Evolutionary conservation across 2,888 invertebrate genomes (phyloP), one percentile per base, ranked within the genome.

Genomic region (Epinotia ramella): DNA sequence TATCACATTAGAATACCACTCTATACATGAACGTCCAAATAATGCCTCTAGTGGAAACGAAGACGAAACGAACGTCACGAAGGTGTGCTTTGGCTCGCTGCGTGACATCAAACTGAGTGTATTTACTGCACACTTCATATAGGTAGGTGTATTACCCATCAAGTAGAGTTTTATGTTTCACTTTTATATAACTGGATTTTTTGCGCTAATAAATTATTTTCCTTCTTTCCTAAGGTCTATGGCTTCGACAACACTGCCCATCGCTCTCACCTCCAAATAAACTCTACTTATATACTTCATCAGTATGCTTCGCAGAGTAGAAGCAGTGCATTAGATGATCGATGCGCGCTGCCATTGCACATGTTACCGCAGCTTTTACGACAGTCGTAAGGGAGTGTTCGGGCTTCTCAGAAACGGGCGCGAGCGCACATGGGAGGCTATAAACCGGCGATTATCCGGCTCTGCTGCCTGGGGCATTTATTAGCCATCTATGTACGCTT

Each of bases 361-460:
- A 93, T 93, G 93, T 92, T 91, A 93, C 93, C 93, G 82, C 93
- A 93, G 84, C 82, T 92, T 93, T 93, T 92, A 94, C 87, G 88
- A 84, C 81, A 88, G 88, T 88, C 90, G 86, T 89, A 90, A 91
- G 92, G 90, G 89, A 89, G 85, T 84, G 85, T 80, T 86, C 84
- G 81, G 83, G 87, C 87, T 93, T 93, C 93, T 91, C 81, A 89
- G 93, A 94, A 93, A 85, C 88, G 88, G 84, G 79, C 86, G 86
- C 86, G 82, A 82, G 84, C 86, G 88, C 93, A 93, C 88, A 92
- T 93, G 93, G 89, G 78, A 86, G 85, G 91, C 84, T 82, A 90
- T 94, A 92, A 94, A 94, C 87, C 83, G 84, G 81, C 84, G 85
- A 91, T 90, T 88, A 89, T 87, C 89, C 90, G 88, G 88, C 87